Evolutionary conservation across 2,113 vertebrate genomes (phyloP), one percentile per base, ranked within the genome.

Genomic region (Tetrao urogallus): DNA sequence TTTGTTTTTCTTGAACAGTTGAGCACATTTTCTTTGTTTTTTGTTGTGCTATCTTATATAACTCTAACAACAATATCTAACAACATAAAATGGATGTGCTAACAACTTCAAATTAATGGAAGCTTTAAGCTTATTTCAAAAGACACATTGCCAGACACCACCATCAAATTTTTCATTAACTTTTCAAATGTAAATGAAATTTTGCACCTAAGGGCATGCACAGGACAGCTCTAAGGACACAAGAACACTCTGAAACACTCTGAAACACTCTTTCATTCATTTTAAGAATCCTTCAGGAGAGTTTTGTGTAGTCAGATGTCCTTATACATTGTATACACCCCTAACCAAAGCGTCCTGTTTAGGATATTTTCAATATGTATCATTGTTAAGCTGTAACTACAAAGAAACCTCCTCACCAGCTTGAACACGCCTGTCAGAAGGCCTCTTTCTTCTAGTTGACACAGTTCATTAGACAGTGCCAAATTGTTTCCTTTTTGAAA

Each of bases 31-130:
- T 81, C 9, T 5, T 90, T 84, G 58, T 89, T 92, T 89, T 47
- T 65, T 85, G 17, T 83, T 88, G 42, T 90, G 61, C 80, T 86
- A 56, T 86, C 32, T 84, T 79, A 66, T 17, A 38, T 73, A 83
- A 91, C 91, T 91, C 56, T n/a, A 86, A 74, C 76, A 83, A 74
- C 38, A 80, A 80, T 80, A 94, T 21, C 11, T 92, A 70, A 70
- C 56, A 42, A 18, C 50, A 77, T 61, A 85, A 89, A 85, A 48
- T 34, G 60, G 24, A 81, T 88, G 86, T 50, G n/a, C 71, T 76
- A 86, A 84, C 78, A 57, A 87, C n/a, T 82, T 85, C 65, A 86
- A 34, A 75, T 90, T 83, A 67, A 90, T 60, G 48, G 47, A n/a
- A 70, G 40, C 28, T 71, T 88, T 27, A 34, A 74, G 16, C 16